Percentiles rank a stretch among this genome's conserved stretches.
These are phyloP conservation scores for cat (Felis catus) DNA, from an alignment of 2,113 vertebrate species.

Conservation along the genomic window DNA sequence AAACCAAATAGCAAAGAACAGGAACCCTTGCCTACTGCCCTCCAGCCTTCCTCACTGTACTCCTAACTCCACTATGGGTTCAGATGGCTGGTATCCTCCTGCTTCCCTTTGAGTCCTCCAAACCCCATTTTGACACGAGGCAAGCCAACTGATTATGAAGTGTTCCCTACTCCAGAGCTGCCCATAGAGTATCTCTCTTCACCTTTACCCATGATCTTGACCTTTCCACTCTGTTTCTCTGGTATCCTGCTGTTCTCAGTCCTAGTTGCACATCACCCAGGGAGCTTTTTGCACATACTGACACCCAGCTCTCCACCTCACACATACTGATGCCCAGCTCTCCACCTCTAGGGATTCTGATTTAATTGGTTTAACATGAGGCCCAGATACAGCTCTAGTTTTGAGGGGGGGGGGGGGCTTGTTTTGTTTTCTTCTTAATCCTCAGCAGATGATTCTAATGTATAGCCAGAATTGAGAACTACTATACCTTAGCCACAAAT, in stretches of 20 bases:
- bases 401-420: neutral
- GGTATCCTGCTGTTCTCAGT: neutral
- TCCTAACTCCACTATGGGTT: neutral
- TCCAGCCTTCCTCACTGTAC: neutral
- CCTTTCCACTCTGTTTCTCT: neutral
- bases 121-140: neutral
- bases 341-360: neutral
- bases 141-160: neutral
- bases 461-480: neutral
- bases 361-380: conserved; percentile 32
- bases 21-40: neutral
- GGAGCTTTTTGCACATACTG: neutral
- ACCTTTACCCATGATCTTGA: neutral
- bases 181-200: neutral
- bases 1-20: neutral
- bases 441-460: neutral
- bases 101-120: neutral
- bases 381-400: neutral
- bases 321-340: neutral
- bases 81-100: neutral
- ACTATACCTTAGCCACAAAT: neutral
- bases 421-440: neutral
- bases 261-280: neutral
- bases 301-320: neutral
- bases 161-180: neutral